phyloP scores from a whole-genome alignment of 2,113 vertebrate genomes.

The Callospermophilus lateralis region DNA sequence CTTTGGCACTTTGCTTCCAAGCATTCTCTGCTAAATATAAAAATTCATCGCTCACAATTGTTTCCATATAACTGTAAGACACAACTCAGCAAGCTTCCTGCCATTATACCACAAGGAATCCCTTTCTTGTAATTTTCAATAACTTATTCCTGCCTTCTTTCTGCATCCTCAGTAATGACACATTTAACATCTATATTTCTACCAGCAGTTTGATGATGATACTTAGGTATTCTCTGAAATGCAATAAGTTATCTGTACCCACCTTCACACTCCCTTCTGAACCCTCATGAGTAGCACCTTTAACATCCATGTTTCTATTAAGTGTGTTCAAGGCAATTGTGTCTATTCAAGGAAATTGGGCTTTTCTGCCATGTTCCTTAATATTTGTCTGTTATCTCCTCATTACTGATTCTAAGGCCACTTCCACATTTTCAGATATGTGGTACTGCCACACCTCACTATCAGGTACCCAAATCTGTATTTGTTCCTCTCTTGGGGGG shows the following conservation, averaged over 20 bases:
- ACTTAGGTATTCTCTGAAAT: slow-evolving; percentile 7
- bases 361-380: not conserved
- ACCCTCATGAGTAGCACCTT: not conserved
- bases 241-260: not conserved
- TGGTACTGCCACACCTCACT: not conserved
- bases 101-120: not conserved
- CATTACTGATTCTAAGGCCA: not conserved
- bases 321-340: not conserved
- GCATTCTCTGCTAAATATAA: not conserved
- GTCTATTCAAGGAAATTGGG: not conserved
- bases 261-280: not conserved
- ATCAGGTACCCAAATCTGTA: not conserved
- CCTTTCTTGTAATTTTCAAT: not conserved
- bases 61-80: not conserved
- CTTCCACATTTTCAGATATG: not conserved
- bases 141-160: not conserved
- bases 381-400: not conserved
- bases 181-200: not conserved
- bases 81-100: not conserved
- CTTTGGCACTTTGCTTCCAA: not conserved
- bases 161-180: not conserved
- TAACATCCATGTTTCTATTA: not conserved
- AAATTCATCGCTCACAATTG: not conserved
- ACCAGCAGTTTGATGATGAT: not conserved
- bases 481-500: fast-evolving